These are phyloP conservation scores for Tamias sibiricus DNA, from an alignment of 2,113 vertebrate species.

Conservation along the genomic window DNA sequence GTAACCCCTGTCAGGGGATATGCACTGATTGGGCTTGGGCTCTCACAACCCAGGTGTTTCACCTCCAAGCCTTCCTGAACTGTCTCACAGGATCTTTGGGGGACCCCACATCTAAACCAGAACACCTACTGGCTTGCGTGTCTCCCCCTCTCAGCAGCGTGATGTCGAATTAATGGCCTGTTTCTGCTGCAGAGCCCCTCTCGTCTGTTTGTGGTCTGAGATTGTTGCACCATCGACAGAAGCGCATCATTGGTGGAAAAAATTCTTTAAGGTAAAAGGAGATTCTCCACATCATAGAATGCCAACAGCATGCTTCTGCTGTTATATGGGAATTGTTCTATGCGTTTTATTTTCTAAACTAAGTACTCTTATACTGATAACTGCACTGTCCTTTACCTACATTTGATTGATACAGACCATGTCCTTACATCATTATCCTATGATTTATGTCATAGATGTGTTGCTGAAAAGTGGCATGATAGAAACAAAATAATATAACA, in stretches of 20 bases:
- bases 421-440: not conserved
- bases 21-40: too few species aligned
- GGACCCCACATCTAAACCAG: too few species aligned
- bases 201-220: conserved; percentile 93
- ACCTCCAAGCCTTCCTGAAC: too few species aligned
- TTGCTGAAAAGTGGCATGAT: not conserved
- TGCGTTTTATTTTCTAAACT: not conserved
- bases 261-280: conserved; percentile 95
- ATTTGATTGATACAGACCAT: not conserved
- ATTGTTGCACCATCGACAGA: conserved; percentile 93
- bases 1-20: too few species aligned
- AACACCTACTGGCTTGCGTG: too few species aligned
- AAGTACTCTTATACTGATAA: not conserved
- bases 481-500: not conserved
- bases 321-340: not conserved
- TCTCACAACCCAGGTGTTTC: too few species aligned
- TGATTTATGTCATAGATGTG: not conserved
- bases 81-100: too few species aligned
- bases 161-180: not conserved
- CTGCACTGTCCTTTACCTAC: not conserved
- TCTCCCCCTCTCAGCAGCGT: too few species aligned
- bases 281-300: not conserved
- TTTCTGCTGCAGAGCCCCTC: conserved; percentile 88
- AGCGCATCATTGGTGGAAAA: conserved; percentile 96
- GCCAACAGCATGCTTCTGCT: not conserved